Conservation (phyloP, 2,113 vertebrate species). For the Nesogale talazaci region DNA sequence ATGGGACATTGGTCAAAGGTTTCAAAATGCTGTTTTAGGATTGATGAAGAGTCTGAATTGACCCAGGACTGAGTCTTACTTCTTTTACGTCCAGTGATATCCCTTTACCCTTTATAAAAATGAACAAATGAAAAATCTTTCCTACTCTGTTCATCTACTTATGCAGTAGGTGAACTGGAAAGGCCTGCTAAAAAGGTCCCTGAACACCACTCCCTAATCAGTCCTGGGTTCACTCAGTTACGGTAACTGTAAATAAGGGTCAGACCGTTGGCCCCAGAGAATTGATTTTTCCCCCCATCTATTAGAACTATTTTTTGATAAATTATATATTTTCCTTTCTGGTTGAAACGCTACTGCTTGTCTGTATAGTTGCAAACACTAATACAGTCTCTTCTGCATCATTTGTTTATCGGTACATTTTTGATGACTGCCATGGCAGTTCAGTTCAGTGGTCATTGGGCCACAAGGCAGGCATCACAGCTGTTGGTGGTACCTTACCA, state of each 20-base stretch:
- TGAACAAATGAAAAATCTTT: slow-evolving; percentile 51
- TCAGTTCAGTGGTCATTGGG: neutral
- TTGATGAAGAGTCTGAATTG: slow-evolving; percentile 26
- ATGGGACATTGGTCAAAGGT: slow-evolving; percentile 31
- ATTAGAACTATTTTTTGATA: slow-evolving; percentile 83
- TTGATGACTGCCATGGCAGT: neutral
- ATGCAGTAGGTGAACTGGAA: neutral
- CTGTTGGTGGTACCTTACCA: neutral
- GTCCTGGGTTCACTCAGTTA: slow-evolving; percentile 46
- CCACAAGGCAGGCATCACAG: neutral
- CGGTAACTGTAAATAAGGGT: slow-evolving; percentile 73
- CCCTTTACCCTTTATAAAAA: neutral
- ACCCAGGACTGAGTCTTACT: slow-evolving; percentile 7
- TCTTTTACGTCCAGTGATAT: slow-evolving; percentile 29
- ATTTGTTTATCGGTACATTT: neutral
- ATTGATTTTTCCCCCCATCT: slow-evolving; percentile 74
- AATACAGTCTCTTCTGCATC: neutral
- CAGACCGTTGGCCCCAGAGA: slow-evolving; percentile 34
- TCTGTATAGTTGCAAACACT: slow-evolving; percentile 1
- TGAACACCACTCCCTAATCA: neutral
- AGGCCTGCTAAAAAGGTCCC: neutral
- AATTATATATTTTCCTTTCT: slow-evolving; percentile 77
- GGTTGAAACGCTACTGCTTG: slow-evolving; percentile 55
- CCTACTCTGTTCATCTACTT: neutral
- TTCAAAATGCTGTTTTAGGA: slow-evolving; percentile 22